These are phyloP conservation scores for Gasterosteus aculeatus DNA, from an alignment of 2,113 vertebrate genomes.

Conservation along the genomic window DNA sequence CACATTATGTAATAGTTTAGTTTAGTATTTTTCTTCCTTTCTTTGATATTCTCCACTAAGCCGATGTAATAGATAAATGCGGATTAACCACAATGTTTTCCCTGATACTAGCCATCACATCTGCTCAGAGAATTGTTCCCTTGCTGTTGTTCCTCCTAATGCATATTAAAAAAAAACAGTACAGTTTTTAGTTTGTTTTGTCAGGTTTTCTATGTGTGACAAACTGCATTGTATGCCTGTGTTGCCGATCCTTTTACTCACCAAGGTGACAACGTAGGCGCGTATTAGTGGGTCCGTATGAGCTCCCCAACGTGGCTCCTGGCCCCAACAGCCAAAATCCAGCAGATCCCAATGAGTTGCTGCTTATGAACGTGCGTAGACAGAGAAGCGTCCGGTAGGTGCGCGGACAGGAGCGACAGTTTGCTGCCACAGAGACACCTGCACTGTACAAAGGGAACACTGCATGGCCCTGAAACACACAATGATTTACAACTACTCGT, in stretches of 20 bases:
- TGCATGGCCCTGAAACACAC: conserved; percentile 81
- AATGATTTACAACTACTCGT: background rate
- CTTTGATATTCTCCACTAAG: background rate
- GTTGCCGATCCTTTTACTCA: conserved; percentile 63
- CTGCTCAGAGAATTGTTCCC: background rate
- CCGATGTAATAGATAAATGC: background rate
- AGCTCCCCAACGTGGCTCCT: conserved; percentile 81
- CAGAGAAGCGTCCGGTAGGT: conserved; percentile 85
- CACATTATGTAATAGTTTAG: conserved; percentile 24
- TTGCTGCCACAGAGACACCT: conserved; percentile 83
- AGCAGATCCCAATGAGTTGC: conserved; percentile 87
- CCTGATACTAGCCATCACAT: background rate
- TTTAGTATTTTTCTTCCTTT: background rate
- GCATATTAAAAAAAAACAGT: background rate
- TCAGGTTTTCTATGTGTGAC: background rate
- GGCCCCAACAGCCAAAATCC: conserved; percentile 87
- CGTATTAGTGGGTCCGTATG: conserved; percentile 88
- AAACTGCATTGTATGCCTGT: background rate
- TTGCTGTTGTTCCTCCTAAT: background rate
- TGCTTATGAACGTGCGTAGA: conserved; percentile 87
- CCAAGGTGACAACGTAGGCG: conserved; percentile 89
- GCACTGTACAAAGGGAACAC: conserved; percentile 86
- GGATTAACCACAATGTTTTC: background rate
- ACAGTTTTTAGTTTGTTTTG: background rate
- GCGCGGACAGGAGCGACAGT: conserved; percentile 86